phyloP scores from a whole-genome alignment of 2,888 invertebrate genomes.

The Phalera bucephala region DNA sequence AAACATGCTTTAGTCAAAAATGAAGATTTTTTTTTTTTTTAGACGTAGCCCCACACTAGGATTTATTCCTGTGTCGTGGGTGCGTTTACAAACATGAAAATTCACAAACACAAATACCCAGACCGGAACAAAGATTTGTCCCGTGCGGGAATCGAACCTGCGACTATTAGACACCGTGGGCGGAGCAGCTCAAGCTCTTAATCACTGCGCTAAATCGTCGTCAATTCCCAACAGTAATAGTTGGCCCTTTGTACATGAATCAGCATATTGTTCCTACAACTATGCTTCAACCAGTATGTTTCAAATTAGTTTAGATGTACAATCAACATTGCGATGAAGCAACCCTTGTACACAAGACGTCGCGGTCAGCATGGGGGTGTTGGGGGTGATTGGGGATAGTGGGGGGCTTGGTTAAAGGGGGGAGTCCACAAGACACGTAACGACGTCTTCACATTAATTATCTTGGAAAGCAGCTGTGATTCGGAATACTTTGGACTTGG shows the following conservation, averaged over 20 bases:
- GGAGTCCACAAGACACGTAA: slow-evolving; percentile 41
- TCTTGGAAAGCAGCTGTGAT: slow-evolving; percentile 40
- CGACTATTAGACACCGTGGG: no score
- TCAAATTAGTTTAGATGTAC: slow-evolving; percentile 3
- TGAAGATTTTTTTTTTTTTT: no score
- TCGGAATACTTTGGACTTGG: slow-evolving; percentile 39
- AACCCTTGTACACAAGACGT: slow-evolving; percentile 15
- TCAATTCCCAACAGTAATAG: no score
- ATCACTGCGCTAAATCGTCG: no score
- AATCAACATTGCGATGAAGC: slow-evolving; percentile 17
- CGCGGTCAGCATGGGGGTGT: slow-evolving; percentile 28
- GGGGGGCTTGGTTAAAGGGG: slow-evolving; percentile 4
- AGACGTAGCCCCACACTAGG: no score
- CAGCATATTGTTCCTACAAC: neutral
- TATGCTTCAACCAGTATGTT: neutral
- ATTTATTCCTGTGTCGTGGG: no score
- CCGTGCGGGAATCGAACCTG: no score
- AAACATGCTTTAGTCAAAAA: no score
- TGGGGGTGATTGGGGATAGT: slow-evolving; percentile 3
- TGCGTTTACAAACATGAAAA: no score
- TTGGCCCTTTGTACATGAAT: slow-evolving; percentile 1
- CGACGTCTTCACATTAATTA: slow-evolving; percentile 61
- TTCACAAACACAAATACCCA: no score
- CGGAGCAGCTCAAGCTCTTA: no score
- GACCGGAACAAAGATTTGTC: no score